Base-by-base conservation (phyloP, 2,113 vertebrate genomes). In the Pyxicephalus adspersus region DNA sequence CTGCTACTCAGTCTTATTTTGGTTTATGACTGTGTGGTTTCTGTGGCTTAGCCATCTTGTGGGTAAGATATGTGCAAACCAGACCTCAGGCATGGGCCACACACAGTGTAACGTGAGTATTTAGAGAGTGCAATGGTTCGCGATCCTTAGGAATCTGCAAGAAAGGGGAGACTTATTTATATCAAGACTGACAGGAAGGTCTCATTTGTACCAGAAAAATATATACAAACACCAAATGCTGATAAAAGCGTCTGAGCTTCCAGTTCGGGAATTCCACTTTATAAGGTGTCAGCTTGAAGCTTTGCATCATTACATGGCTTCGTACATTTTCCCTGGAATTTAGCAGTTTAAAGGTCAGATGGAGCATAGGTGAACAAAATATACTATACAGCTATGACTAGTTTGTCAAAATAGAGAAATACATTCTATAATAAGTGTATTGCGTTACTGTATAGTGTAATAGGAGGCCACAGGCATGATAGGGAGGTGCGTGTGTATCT, bases 21-120 rank as follows among this genome's bases (percentile, higher is more conserved):
- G 28, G 54, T 74, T 74, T 74, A 73, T 20, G 34, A 20, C 25
- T 67, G 31, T 79, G 77, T 68, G 71, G 80, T 82, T 75, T 82
- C 28, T 65, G 71, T 79, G 70, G 70, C 61, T 81, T n/a, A 45
- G 71, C 23, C 70, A 75, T 74, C 51, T 64, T 26, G 17, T 75
- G 71, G 31, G 80, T 82, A 73, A 57, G 80, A 75, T 82, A 57
- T 82, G 70, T 65, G 55, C 61, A 75, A 52, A 38, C 15, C 60
- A 75, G 61, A 82, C 67, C 68, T 64, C 68, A 81, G 38, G 19
- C 54, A 45, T 51, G 23, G 80, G 61, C 61, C 70, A 74, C 80
- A 74, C 80, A 82, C 60, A 65, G 50, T 50, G 70, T 75, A 82
- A 65, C 20, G 11, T 82, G 70, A 82, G 28, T 19, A 58, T 54